Base-by-base conservation (phyloP, 2,797 vertebrate genomes). In the Scleropages formosus region DNA sequence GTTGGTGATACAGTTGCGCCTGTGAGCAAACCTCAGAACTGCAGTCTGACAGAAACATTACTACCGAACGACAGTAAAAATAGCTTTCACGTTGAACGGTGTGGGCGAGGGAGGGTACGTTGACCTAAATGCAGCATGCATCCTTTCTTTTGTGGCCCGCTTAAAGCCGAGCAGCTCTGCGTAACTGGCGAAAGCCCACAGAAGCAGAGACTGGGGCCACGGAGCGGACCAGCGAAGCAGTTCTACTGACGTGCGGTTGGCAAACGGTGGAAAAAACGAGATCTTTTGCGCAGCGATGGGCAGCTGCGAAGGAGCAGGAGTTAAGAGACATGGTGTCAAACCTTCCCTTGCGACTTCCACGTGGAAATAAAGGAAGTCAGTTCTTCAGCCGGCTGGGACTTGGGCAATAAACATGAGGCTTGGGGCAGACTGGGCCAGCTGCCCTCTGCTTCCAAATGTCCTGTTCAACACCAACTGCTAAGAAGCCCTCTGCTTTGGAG, bases 361-460 rank as follows among this genome's bases (percentile, higher is more conserved):
- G 88, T 84, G 82, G 63, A 83, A 76, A 86, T 85, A 84, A 83
- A 80, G 77, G 83, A 83, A 86, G 79, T 85, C 11, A 8, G 79
- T 82, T 79, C 85, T 80, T 84, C 81, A 83, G 79, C 74, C 86
- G 84, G 86, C 84, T 85, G 84, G 85, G 89, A 84, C 81, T 82
- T 74, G 72, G 72, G 82, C 77, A 80, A 79, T 16, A 82, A 76
- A 80, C 76, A 72, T 82, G 64, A 49, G 13, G 77, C 82, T 47
- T 78, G 0, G 78, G 75, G 80, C n/a, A 27, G 18, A 18, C 58
- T 22, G 62, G 77, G 63, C 69, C 66, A 58, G 70, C 44, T 82
- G 77, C 81, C 85, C 84, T 84, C 79, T 76, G 80, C 82, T 89
- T 89, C 87, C 88, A 90, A 88, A 86, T 77, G 78, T 80, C 84